Conservation (phyloP, 2,113 vertebrate genomes). For the Parus major region DNA sequence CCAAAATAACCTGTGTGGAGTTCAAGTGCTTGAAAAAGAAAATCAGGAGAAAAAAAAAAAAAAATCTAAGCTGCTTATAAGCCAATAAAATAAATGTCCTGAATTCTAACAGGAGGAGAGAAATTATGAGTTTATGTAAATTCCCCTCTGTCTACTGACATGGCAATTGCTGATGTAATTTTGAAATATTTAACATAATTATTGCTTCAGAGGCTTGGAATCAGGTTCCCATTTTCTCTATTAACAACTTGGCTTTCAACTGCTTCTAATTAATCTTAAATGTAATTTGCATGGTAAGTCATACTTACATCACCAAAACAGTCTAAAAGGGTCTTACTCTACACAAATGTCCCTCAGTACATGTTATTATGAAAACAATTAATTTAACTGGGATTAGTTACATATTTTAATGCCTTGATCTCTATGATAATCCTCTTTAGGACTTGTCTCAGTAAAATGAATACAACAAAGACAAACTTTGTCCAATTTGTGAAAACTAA, state of each 20-base stretch:
- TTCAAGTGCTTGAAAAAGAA: not conserved
- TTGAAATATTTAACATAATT: constrained; percentile 31
- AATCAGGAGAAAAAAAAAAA: constrained; percentile 13
- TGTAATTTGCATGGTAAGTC: not conserved
- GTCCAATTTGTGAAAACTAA: constrained; percentile 14
- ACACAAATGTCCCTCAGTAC: not conserved
- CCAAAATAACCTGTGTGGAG: constrained; percentile 59
- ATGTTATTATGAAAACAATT: constrained; percentile 57
- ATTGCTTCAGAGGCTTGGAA: constrained; percentile 34
- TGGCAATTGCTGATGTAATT: not conserved
- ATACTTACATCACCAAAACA: not conserved
- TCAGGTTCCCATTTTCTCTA: constrained; percentile 9
- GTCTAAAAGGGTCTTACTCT: not conserved
- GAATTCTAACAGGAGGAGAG: not conserved
- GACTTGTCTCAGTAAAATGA: constrained; percentile 39
- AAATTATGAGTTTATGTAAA: not conserved
- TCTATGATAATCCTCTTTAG: constrained; percentile 64
- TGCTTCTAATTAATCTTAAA: not conserved
- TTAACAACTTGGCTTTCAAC: not conserved
- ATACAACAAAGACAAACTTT: constrained; percentile 46
- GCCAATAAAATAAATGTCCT: not conserved
- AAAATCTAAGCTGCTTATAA: not conserved
- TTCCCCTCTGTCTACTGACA: not conserved
- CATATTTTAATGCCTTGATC: constrained; percentile 54
- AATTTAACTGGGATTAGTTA: constrained; percentile 68